phyloP scores from a whole-genome alignment of 2,797 vertebrate species.

The Eremophila alpestris region DNA sequence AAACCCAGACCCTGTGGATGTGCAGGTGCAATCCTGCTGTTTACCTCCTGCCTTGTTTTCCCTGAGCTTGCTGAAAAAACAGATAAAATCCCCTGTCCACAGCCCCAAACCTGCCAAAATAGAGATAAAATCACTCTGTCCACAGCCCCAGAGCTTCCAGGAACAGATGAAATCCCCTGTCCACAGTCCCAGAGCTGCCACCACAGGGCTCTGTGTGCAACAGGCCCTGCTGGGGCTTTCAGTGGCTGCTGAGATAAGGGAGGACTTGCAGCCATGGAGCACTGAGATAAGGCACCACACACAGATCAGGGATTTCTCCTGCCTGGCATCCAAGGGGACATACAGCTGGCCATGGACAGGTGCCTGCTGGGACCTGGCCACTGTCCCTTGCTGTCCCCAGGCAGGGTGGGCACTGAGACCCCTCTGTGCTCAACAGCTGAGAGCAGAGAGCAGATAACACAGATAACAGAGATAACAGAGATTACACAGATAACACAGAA shows the following conservation, averaged over 20 bases:
- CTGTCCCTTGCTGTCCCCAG: fast-evolving
- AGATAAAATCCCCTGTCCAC: background rate
- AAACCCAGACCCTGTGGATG: background rate
- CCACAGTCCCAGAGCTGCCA: background rate
- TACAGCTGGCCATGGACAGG: background rate
- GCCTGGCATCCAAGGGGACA: background rate
- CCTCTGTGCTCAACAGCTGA: background rate
- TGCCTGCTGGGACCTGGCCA: background rate
- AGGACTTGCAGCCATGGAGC: background rate
- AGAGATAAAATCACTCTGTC: background rate
- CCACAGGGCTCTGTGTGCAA: background rate
- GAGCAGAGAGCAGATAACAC: background rate
- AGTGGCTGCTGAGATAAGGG: background rate
- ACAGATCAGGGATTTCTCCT: background rate
- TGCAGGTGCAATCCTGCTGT: background rate
- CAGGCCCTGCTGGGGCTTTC: background rate
- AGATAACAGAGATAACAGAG: background rate
- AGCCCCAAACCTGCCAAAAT: background rate
- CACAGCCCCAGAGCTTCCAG: background rate
- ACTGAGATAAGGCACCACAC: background rate
- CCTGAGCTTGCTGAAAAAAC: background rate
- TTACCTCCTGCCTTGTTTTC: background rate
- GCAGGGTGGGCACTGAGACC: background rate
- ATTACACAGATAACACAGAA: background rate
- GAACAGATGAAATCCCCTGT: background rate